phyloP scores from a whole-genome alignment of 2,113 vertebrate species.

The Xyliphius kryptos region DNA sequence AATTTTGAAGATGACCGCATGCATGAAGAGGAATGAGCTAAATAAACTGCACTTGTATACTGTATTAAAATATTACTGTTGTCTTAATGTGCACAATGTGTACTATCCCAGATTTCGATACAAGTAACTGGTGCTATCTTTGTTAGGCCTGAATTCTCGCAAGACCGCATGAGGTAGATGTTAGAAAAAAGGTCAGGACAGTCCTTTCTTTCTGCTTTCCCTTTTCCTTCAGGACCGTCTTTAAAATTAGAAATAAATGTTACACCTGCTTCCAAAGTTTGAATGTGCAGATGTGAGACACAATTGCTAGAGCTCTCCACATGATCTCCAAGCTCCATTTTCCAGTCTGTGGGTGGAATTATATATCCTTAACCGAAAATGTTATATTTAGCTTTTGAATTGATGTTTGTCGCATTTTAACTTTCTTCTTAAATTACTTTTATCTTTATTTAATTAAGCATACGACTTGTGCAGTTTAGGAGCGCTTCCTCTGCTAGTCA shows the following conservation, averaged over 20 bases:
- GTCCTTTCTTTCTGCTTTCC: not conserved
- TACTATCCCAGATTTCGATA: no score
- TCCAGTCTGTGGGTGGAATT: not conserved
- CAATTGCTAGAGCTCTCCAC: conserved; percentile 15
- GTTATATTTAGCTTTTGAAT: conserved; percentile 4
- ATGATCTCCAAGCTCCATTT: conserved; percentile 6
- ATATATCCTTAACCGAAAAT: no score
- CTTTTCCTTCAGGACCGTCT: not conserved
- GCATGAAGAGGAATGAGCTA: no score
- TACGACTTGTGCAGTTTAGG: conserved; percentile 24
- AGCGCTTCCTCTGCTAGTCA: conserved; percentile 28
- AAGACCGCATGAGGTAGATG: no score
- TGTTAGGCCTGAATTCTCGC: no score
- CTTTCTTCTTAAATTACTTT: not conserved
- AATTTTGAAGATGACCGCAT: no score
- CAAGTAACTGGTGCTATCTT: no score
- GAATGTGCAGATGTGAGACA: conserved; percentile 31
- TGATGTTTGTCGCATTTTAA: not conserved
- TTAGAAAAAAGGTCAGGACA: not conserved
- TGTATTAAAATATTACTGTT: no score
- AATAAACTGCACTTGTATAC: no score
- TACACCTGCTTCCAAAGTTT: conserved; percentile 21
- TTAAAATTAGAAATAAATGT: conserved; percentile 31
- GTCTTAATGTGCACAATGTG: no score
- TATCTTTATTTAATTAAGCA: conserved; percentile 3